Base-by-base conservation (phyloP, 2,888 invertebrate species). In the Lamellibrachia satsuma region DNA sequence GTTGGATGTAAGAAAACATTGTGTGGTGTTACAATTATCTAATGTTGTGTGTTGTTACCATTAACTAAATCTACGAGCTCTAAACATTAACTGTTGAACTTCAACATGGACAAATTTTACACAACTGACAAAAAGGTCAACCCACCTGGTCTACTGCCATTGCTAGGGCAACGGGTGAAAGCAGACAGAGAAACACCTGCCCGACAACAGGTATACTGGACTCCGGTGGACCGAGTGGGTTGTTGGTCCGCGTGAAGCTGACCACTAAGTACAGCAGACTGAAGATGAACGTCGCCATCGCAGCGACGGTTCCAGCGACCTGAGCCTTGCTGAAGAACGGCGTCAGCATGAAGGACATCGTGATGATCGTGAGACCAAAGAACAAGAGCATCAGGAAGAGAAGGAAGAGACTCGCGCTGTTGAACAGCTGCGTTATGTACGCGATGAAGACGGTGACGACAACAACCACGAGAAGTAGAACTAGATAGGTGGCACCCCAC, bases 91-190 rank as follows among this genome's bases (percentile, higher is more conserved):
- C 22, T 22, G 60, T 60, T 4, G 15, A 15, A 22, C n/a, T 15
- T 51, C n/a, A 52, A 11, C 52, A 39, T 92, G 3, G 90, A 92
- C 52, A n/a, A 91, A 11, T 39, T 11, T 51, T 22, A 55, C 55
- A 90, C 39, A 90, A 39, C 7, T n/a, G n/a, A 90, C 8, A 90
- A 52, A 91, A 75, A 75, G 15, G 39, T 9, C 51, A 2, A 90
- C 93, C 95, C 96, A 98, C 98, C 97, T 98, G 98, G 95, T 98
- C 98, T 97, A 98, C 98, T 52, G 98, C 98, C 11, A 98, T 97
- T 0, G 98, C 98, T 95, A 98, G 98, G 92, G 98, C 98, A 51
- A 98, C 97, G 92, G 98, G 98, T 95, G 98, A 98, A 94, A 98
- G 97, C 93, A 98, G 97, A 0, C 98, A 98, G 91, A 98, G 97